Evolutionary conservation across 2,113 vertebrate genomes (phyloP), one percentile per base, ranked within the genome.

Genomic region (Sceloporus tristichus): DNA sequence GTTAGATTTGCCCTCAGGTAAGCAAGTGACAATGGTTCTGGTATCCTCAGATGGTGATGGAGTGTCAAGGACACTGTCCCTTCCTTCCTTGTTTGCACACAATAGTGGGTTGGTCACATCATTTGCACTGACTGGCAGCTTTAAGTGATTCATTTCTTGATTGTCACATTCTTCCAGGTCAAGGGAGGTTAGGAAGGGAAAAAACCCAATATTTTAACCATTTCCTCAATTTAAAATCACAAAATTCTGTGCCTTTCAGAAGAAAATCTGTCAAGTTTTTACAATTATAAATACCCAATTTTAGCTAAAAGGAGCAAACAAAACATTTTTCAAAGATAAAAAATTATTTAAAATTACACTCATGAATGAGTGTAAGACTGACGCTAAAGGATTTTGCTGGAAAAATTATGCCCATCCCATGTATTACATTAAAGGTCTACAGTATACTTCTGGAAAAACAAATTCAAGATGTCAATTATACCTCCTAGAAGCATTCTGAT

Each of bases 401-500:
- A 16, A 71, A 54, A 25, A 19, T n/a, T 13, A 16, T 53, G 38
- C 25, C 2, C 54, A 62, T 62, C 34, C 62, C 59, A 66, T 77
- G 27, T 7, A 65, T 48, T 66, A 66, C 9, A 66, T 42, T 77
- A 85, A 56, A 59, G 29, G 48, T 75, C 34, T 38, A n/a, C 34
- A 56, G 6, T 29, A 40, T 68, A 65, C 59, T 74, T 87, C 42
- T 81, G 9, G 18, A 81, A 75, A 82, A 16, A 82, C 11, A 42
- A 59, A 74, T 75, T 23, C 16, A 74, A 73, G 7, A 65, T 77
- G n/a, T 56, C 40, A 76, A 25, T 0, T 0, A 68, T 95, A 98
- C 98, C 98, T 97, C 97, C 98, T 78, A 98, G 89, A 48, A 98
- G 95, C 93, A 93, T 96, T 89, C 94, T 96, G 93, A 98, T 98